These are phyloP conservation scores for Eupeodes corollae DNA, from an alignment of 1,140 invertebrate genomes.

Conservation along the genomic window DNA sequence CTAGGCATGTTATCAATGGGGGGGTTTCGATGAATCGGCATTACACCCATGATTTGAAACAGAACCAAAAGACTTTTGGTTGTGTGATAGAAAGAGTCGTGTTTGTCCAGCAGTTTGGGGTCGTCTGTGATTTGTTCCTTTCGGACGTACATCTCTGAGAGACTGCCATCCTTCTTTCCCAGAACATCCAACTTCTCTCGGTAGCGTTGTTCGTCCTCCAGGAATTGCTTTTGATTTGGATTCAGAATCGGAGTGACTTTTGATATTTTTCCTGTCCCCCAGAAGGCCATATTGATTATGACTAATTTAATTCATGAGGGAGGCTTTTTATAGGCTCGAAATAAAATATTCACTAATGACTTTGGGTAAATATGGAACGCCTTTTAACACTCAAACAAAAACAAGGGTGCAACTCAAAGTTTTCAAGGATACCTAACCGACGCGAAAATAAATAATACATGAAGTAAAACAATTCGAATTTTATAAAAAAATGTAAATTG, in stretches of 20 bases:
- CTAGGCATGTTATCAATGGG: constrained; percentile 38
- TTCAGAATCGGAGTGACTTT: constrained; percentile 31
- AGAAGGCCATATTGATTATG: no score
- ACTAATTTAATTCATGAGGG: no score
- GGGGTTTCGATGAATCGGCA: constrained; percentile 53
- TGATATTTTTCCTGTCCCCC: constrained; percentile 1
- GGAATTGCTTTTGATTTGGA: constrained; percentile 33
- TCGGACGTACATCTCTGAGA: constrained; percentile 26
- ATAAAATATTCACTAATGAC: no score
- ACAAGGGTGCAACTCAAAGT: no score
- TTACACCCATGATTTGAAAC: constrained; percentile 59
- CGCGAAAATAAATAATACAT: no score
- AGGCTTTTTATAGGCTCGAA: no score
- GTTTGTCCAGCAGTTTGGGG: constrained; percentile 40
- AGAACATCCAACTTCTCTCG: constrained; percentile 27
- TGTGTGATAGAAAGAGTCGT: constrained; percentile 53
- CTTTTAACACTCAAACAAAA: no score
- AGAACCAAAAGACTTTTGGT: constrained; percentile 53
- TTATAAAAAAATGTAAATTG: no score
- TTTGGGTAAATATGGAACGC: no score
- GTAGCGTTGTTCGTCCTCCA: constrained; percentile 33
- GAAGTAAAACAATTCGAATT: no score
- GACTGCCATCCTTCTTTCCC: constrained; percentile 12
- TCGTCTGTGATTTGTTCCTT: constrained; percentile 29
- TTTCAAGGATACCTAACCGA: no score